Conservation (phyloP, 2,888 invertebrate species). For the Lithosia quadra region DNA sequence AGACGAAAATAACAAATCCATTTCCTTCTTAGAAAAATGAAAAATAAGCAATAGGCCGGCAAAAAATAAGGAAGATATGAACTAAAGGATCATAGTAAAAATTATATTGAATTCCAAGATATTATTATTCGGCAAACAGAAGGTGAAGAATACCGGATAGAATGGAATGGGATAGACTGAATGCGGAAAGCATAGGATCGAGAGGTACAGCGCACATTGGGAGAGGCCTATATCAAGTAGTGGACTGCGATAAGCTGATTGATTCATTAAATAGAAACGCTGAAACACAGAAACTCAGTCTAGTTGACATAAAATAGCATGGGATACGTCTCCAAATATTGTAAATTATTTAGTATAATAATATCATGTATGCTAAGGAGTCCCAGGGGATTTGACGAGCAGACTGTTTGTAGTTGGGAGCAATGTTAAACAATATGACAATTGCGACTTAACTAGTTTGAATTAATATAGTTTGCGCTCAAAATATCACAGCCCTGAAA, state of each 20-base stretch:
- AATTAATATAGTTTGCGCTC: not conserved
- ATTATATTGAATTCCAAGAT: no score
- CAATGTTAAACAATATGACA: conserved; percentile 1
- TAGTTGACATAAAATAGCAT: not conserved
- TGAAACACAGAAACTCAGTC: no score
- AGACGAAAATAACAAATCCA: not conserved
- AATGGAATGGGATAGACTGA: no score
- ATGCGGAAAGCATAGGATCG: no score
- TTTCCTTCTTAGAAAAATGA: not conserved
- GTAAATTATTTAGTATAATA: not conserved
- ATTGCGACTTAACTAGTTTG: not conserved
- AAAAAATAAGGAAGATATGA: not conserved
- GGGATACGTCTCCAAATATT: not conserved
- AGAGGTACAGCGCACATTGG: no score
- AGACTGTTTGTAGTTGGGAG: not conserved
- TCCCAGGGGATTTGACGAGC: not conserved
- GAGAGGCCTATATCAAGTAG: no score
- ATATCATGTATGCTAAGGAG: not conserved
- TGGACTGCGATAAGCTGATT: no score
- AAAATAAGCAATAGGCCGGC: not conserved
- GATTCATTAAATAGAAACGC: no score
- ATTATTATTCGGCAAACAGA: no score
- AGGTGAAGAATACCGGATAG: no score
- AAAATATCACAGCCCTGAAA: not conserved
- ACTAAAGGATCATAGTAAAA: no score